Conservation (phyloP, 1,140 invertebrate genomes). For the Elymnias hypermnestra region DNA sequence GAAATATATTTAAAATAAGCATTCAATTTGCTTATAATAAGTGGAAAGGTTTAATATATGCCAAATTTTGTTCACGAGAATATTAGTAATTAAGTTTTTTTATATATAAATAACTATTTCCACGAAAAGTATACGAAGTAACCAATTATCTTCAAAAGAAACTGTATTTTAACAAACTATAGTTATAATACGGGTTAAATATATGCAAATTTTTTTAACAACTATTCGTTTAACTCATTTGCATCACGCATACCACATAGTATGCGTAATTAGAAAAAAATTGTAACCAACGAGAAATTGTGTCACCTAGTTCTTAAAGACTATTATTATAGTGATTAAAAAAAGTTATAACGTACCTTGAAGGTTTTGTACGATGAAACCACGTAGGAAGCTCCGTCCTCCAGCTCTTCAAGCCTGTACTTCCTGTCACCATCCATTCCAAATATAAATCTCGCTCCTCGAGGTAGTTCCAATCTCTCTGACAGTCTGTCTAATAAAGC, state of each 20-base stretch:
- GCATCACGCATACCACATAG: slow-evolving; percentile 17
- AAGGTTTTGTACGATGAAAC: slow-evolving; percentile 94
- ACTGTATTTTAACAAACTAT: no score
- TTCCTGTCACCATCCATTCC: slow-evolving; percentile 92
- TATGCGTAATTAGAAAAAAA: slow-evolving; percentile 6
- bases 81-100: no score
- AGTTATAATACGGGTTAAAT: no score
- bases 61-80: no score
- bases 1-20: no score
- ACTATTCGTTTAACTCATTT: slow-evolving; percentile 10
- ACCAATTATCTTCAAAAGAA: no score
- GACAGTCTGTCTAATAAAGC: slow-evolving; percentile 90
- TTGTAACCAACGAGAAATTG: background rate
- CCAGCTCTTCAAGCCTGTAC: slow-evolving; percentile 88
- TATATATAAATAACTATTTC: no score
- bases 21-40: no score
- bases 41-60: no score
- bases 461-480: slow-evolving; percentile 86
- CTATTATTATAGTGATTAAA: background rate
- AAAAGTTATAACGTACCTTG: slow-evolving; percentile 80
- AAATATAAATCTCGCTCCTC: slow-evolving; percentile 93
- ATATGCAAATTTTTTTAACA: no score
- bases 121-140: no score
- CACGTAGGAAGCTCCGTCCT: slow-evolving; percentile 93
- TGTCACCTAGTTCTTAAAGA: slow-evolving; percentile 6